Evolutionary conservation across 2,888 invertebrate species (phyloP), one percentile per base, ranked within the genome.

Genomic region (Latrodectus elegans): DNA sequence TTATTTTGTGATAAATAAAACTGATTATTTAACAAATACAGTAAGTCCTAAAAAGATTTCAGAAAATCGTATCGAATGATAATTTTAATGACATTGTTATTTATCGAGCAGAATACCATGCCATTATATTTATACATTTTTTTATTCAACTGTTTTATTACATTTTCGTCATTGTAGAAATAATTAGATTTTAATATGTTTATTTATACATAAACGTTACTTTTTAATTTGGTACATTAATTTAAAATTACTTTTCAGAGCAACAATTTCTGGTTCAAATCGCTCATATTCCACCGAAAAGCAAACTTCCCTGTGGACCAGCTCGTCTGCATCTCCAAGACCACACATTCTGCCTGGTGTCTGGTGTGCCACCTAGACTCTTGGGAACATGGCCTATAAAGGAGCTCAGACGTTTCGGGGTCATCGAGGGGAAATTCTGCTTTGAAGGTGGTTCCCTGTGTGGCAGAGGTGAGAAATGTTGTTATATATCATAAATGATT

Each of bases 401-500:
- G 17, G 92, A 92, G 68, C 90, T 91, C 92, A 94, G 97, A 89
- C 94, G 96, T 77, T 97, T 96, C 92, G 97, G 97, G 1, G 95
- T 96, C n/a, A 95, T 97, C 64, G 96, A 97, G 89, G 92, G 96
- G 81, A 92, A 93, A 89, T 97, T 97, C 92, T 96, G 97, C 92
- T 97, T 97, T 92, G 97, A 97, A 92, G 97, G 97, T 0, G 97
- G 92, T 2, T 96, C 97, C 0, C 94, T 96, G 89, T 97, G 97
- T 92, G 96, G 96, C 4, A 95, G 95, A 91, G 97, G 92, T 92
- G 89, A 89, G 90, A 38, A 26, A 1, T 64, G 38, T 65, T 17
- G n/a, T 75, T 15, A 10, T 51, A n/a, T 15, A 52, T 38, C 38
- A 38, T 38, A 1, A 38, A 6, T 38, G 4, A 38, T 38, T 38